These are phyloP conservation scores for Cyprinodon brontotheroides DNA, from an alignment of 2,113 vertebrate species.

Conservation along the genomic window DNA sequence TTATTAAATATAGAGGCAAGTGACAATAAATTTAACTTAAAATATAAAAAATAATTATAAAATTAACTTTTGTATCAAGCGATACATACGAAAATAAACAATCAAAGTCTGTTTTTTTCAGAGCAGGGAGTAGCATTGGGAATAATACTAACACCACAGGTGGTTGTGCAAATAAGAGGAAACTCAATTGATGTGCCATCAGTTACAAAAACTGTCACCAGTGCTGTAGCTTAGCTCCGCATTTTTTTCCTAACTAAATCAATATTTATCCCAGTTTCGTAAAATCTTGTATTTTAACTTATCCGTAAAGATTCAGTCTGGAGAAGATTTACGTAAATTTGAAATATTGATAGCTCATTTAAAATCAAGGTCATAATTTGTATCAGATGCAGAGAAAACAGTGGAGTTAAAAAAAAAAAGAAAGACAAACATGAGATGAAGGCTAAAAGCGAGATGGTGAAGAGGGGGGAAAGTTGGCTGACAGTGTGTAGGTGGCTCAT, in stretches of 20 bases:
- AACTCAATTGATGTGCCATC: neutral
- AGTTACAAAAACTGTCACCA: neutral
- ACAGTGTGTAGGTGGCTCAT: slow-evolving; percentile 74
- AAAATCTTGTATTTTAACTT: neutral
- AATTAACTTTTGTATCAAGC: too few species aligned
- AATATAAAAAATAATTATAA: too few species aligned
- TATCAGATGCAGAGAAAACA: slow-evolving; percentile 44
- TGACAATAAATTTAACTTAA: too few species aligned
- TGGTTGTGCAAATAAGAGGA: too few species aligned
- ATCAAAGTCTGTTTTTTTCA: too few species aligned
- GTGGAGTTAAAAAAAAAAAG: neutral
- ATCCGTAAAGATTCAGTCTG: neutral
- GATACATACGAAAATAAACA: too few species aligned
- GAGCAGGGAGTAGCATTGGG: too few species aligned
- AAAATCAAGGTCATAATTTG: slow-evolving; percentile 23
- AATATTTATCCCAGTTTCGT: neutral
- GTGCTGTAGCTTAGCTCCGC: neutral
- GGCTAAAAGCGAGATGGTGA: slow-evolving; percentile 48
- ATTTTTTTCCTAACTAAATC: too few species aligned
- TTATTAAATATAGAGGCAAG: too few species aligned
- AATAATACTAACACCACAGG: too few species aligned
- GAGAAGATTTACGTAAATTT: neutral
- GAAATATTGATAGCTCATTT: neutral
- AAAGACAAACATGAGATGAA: slow-evolving; percentile 25
- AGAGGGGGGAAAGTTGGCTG: slow-evolving; percentile 48